These are phyloP conservation scores for Rhabdornis inornatus DNA, from an alignment of 2,113 vertebrate genomes.

Conservation along the genomic window DNA sequence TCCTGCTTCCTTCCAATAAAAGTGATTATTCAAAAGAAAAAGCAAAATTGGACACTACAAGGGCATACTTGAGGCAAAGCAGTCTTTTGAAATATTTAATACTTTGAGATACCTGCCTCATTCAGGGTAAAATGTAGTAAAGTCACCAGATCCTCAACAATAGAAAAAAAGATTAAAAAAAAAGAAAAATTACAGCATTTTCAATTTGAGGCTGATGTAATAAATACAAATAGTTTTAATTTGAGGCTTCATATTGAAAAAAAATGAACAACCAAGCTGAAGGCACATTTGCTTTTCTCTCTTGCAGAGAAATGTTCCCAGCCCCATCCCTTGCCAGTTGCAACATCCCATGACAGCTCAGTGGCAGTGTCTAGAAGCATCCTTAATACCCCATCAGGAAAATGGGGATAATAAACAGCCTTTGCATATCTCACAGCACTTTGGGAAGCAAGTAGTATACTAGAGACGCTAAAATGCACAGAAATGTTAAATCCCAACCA, in stretches of 20 bases:
- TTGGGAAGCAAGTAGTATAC: neutral
- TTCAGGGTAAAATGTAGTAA: neutral
- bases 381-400: neutral
- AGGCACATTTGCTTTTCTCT: neutral
- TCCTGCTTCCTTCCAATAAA: neutral
- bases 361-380: neutral
- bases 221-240: neutral
- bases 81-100: neutral
- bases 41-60: neutral
- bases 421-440: neutral
- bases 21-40: neutral
- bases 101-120: neutral
- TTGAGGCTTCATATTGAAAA: neutral
- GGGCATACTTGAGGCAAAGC: neutral
- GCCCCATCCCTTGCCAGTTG: neutral
- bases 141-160: neutral
- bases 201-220: neutral
- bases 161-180: neutral
- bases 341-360: accelerated
- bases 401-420: neutral
- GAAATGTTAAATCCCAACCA: neutral
- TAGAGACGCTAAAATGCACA: neutral
- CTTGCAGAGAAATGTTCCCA: neutral
- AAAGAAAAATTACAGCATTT: neutral
- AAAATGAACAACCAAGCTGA: neutral